Percentiles rank a stretch among this genome's conserved stretches.
These are phyloP conservation scores for Meloidogyne exigua DNA, from an alignment of 1,140 invertebrate genomes.

Conservation along the genomic window DNA sequence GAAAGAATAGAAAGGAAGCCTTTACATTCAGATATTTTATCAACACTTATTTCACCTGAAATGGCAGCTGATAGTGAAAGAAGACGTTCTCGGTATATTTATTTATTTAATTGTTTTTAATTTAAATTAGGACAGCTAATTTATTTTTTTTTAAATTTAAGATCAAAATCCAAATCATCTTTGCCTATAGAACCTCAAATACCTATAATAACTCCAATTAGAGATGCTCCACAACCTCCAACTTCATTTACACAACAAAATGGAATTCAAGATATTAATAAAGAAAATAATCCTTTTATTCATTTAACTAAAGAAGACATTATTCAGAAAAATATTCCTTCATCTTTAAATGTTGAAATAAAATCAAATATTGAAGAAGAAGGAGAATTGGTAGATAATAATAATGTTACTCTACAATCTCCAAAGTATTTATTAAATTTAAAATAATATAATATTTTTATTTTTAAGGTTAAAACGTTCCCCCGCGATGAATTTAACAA, in stretches of 20 bases:
- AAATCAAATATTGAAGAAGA: not conserved
- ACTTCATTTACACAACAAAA: not conserved
- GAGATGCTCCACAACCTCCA: not conserved
- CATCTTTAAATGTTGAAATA: not conserved
- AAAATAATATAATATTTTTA: not conserved
- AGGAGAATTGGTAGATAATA: not conserved
- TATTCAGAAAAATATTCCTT: not conserved
- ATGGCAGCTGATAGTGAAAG: constrained; percentile 7
- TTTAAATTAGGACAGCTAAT: no score
- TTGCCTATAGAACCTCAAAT: not conserved
- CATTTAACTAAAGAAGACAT: not conserved
- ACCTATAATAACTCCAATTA: not conserved
- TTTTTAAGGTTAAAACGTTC: constrained; percentile 57
- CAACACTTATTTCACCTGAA: constrained; percentile 35
- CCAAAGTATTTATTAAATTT: not conserved
- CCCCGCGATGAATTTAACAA: constrained; percentile 59
- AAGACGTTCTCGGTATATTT: not conserved
- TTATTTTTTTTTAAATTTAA: not conserved
- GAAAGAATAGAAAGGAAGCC: constrained; percentile 42
- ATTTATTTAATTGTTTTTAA: no score
- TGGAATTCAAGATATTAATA: not conserved
- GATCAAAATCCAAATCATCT: not conserved
- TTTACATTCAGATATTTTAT: constrained; percentile 42
- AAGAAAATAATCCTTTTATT: constrained; percentile 2
- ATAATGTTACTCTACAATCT: not conserved